Base-by-base conservation (phyloP, 2,888 invertebrate genomes). In the Clusia tigrina region DNA sequence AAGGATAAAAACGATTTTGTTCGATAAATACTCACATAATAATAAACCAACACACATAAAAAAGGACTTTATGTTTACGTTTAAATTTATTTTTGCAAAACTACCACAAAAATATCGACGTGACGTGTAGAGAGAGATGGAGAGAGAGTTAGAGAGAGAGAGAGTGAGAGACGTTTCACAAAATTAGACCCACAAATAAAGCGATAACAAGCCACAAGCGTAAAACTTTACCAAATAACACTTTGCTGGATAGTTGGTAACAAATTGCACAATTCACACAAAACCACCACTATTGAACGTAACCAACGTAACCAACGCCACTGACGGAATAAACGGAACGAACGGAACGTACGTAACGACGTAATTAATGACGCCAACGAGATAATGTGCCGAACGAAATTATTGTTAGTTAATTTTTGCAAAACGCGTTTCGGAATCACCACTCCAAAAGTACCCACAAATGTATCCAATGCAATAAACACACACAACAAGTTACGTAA, bases 1-100 rank as follows among this genome's bases (percentile, higher is more conserved):
- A 56, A 66, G 54, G 63, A 51, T 23, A 24, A 64, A 18, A 58
- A 37, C 60, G 62, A 10, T 48, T 3, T 62, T 65, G 17, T 22
- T n/a, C n/a, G n/a, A n/a, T n/a, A 32, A 67, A 68, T 74, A 74
- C 74, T 74, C 74, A 74, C 74, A 74, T 70, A 73, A 67, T 74
- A 65, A 67, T 65, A 67, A 66, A 74, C 65, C 70, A 68, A 73
- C 57, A 68, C 66, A 72, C 65, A 69, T 66, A 67, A 66, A 68
- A 66, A 68, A 60, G 55, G 62, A 60, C 59, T 62, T 63, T 54
- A 58, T 32, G 32, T 32, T 32, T 32, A 9, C 32, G 32, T 32
- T 54, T 54, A 15, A 26, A 22, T 32, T 32, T 22, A 22, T 23
- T 25, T 58, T 51, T 58, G 20, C 51, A 51, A 58, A 58, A 57